These are phyloP conservation scores for Philopotamus ludificatus DNA, from an alignment of 1,140 invertebrate species.

Conservation along the genomic window DNA sequence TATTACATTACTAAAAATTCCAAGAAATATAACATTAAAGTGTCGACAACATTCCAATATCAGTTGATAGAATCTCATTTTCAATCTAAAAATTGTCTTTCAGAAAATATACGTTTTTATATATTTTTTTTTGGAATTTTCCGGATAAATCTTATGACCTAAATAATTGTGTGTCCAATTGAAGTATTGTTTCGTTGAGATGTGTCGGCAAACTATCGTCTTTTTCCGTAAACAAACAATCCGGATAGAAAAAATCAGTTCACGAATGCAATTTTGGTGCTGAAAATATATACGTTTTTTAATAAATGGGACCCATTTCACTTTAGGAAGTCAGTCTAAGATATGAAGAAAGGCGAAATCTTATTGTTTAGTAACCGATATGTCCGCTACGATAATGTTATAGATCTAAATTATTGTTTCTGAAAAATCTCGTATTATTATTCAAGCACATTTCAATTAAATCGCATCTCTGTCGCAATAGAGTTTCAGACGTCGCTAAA, in stretches of 20 bases:
- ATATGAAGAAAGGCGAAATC: conserved; percentile 21
- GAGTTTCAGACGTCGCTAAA: conserved; percentile 15
- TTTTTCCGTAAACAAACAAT: too few species aligned
- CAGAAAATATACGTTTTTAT: neutral
- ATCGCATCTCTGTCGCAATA: conserved; percentile 12
- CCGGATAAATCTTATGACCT: neutral
- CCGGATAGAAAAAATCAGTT: too few species aligned
- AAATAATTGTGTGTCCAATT: neutral
- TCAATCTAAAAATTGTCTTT: neutral
- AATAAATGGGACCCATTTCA: conserved; percentile 11
- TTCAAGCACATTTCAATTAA: conserved; percentile 9
- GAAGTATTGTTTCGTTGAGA: neutral
- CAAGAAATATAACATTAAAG: neutral
- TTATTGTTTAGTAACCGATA: neutral
- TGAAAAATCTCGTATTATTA: conserved; percentile 13
- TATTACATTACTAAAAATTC: neutral
- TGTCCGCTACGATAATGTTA: neutral
- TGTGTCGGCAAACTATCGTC: too few species aligned
- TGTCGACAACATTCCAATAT: neutral
- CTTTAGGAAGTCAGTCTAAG: conserved; percentile 20
- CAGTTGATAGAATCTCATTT: neutral
- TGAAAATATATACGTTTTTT: too few species aligned
- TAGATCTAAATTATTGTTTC: neutral
- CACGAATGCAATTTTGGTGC: too few species aligned
- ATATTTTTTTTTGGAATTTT: neutral